Percentiles rank a stretch among this genome's conserved stretches.
These are phyloP conservation scores for Ellobium chinense DNA, from an alignment of 2,888 invertebrate species.

Conservation along the genomic window DNA sequence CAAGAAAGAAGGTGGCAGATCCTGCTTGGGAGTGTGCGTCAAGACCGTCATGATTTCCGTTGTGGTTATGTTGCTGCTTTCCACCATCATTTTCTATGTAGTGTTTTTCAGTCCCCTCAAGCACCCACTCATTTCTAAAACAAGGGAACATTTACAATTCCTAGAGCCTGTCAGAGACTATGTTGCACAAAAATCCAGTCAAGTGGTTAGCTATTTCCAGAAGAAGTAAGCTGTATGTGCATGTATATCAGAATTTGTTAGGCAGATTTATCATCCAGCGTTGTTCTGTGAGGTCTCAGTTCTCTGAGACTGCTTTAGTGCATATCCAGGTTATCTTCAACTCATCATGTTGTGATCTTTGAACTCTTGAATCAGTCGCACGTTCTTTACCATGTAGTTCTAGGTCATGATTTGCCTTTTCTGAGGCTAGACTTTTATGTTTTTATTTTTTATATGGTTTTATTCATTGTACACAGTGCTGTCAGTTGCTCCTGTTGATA, in stretches of 20 bases:
- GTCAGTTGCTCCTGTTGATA: too few relatives aligned
- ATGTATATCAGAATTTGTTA: background rate
- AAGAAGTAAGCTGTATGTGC: conserved; percentile 29
- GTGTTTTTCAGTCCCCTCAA: conserved; percentile 66
- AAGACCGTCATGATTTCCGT: conserved; percentile 59
- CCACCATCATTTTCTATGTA: conserved; percentile 57
- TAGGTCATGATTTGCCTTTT: too few relatives aligned
- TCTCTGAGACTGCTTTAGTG: background rate
- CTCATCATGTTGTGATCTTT: conserved; percentile 15
- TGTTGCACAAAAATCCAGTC: conserved; percentile 46
- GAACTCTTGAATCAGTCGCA: too few relatives aligned
- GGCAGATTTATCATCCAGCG: background rate
- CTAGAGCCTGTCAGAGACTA: conserved; percentile 67
- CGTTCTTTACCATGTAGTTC: too few relatives aligned
- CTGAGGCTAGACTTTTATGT: too few relatives aligned
- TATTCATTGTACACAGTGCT: too few relatives aligned
- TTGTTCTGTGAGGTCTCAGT: background rate
- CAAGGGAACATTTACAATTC: conserved; percentile 63
- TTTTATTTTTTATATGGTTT: too few relatives aligned
- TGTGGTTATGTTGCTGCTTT: conserved; percentile 61
- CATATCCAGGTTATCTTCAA: conserved; percentile 1
- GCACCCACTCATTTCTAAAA: conserved; percentile 62
- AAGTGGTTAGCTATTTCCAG: conserved; percentile 32
- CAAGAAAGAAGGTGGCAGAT: conserved; percentile 14
- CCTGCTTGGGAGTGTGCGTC: conserved; percentile 52